phyloP scores from a whole-genome alignment of 2,797 vertebrate genomes.

The Bucorvus abyssinicus region DNA sequence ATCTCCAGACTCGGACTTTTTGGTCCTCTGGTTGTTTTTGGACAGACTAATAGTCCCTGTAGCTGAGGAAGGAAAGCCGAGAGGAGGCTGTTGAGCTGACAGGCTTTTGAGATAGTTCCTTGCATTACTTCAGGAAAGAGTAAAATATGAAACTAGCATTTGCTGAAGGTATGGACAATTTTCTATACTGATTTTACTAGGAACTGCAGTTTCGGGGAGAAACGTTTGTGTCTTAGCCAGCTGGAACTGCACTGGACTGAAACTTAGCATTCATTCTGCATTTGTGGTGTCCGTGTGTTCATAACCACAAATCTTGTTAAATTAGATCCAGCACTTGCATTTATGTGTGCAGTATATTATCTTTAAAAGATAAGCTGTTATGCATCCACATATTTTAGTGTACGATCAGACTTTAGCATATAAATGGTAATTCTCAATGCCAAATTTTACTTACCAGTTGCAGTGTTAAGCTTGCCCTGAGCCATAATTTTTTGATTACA shows the following conservation, averaged over 20 bases:
- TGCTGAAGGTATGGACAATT: not conserved
- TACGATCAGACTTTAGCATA: slow-evolving; percentile 12
- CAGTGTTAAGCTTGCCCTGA: slow-evolving; percentile 20
- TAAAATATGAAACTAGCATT: not conserved
- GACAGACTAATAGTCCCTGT: not conserved
- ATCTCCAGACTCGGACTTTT: not conserved
- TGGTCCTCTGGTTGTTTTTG: not conserved
- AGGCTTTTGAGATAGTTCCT: not conserved
- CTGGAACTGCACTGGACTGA: slow-evolving; percentile 32
- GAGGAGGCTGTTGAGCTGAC: not conserved
- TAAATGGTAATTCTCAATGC: slow-evolving; percentile 55
- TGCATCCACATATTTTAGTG: slow-evolving; percentile 38
- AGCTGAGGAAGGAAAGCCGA: not conserved
- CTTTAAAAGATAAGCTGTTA: slow-evolving; percentile 71
- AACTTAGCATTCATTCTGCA: slow-evolving; percentile 39
- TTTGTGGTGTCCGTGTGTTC: slow-evolving; percentile 70
- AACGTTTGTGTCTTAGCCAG: slow-evolving; percentile 18
- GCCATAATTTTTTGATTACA: slow-evolving; percentile 1
- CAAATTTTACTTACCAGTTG: slow-evolving; percentile 60
- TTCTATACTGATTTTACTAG: slow-evolving; percentile 10
- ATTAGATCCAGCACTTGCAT: slow-evolving; percentile 52
- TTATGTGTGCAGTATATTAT: slow-evolving; percentile 37
- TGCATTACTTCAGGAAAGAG: not conserved
- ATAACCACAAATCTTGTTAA: slow-evolving; percentile 69
- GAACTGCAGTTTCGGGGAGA: not conserved